Conservation (phyloP, 1,140 invertebrate species). For the Dryas iulia region DNA sequence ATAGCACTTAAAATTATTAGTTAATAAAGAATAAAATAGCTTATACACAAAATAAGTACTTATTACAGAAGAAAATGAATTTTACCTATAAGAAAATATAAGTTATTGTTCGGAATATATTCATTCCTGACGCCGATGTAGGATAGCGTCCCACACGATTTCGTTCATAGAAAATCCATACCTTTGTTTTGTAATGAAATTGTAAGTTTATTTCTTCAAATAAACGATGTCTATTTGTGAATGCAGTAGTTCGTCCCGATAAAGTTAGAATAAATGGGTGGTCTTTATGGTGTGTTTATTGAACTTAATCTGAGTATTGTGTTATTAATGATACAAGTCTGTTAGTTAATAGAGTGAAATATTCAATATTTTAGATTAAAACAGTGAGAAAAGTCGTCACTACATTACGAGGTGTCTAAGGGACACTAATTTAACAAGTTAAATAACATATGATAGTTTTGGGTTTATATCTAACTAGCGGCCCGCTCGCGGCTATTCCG, state of each 20-base stretch:
- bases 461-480: too few species aligned
- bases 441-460: too few species aligned
- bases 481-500: too few species aligned
- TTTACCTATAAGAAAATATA: slow-evolving; percentile 37
- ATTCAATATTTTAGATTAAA: background rate
- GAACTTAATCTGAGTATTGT: slow-evolving; percentile 25
- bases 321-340: slow-evolving; percentile 12
- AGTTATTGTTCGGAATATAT: slow-evolving; percentile 34
- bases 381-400: background rate
- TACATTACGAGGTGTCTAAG: background rate
- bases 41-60: slow-evolving; percentile 10
- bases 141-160: slow-evolving; percentile 71
- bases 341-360: background rate
- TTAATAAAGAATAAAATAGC: slow-evolving; percentile 34
- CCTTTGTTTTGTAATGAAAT: slow-evolving; percentile 78
- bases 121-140: slow-evolving; percentile 43
- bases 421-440: background rate
- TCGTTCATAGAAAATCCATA: slow-evolving; percentile 73
- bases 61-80: slow-evolving; percentile 36
- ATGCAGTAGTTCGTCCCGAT: slow-evolving; percentile 51
- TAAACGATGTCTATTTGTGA: slow-evolving; percentile 60
- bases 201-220: slow-evolving; percentile 73
- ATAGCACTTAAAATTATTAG: slow-evolving; percentile 35
- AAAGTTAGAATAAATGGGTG: slow-evolving; percentile 53
- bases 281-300: slow-evolving; percentile 57